phyloP scores from a whole-genome alignment of 2,797 vertebrate genomes.

The Neostethus bicornis region DNA sequence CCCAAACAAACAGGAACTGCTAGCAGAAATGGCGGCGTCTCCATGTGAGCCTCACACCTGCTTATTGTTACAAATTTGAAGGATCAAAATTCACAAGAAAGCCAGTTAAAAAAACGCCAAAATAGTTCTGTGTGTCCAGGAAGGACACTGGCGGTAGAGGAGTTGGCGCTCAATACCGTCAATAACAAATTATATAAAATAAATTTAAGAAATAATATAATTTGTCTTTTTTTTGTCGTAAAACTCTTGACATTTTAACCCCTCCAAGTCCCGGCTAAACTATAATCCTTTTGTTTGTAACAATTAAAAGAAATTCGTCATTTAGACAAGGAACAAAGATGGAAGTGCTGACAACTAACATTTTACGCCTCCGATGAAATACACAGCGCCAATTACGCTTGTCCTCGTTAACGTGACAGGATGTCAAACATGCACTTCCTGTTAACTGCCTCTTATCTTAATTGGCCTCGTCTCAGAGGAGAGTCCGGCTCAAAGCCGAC shows the following conservation, averaged over 20 bases:
- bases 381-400: constrained; percentile 66
- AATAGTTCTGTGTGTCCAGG: constrained; percentile 2
- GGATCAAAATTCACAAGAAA: constrained; percentile 30
- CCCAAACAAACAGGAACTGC: constrained; percentile 88
- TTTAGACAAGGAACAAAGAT: constrained; percentile 18
- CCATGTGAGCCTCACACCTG: constrained; percentile 81
- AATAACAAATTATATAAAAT: background rate
- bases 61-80: constrained; percentile 80
- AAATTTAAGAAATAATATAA: too few relatives aligned
- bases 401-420: constrained; percentile 80
- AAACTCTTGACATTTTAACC: constrained; percentile 30
- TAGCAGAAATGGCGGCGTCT: constrained; percentile 70
- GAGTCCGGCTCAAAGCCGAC: constrained; percentile 54
- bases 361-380: constrained; percentile 71
- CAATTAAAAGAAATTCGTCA: constrained; percentile 18
- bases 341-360: constrained; percentile 43
- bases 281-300: constrained; percentile 31
- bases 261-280: constrained; percentile 1
- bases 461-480: constrained; percentile 79
- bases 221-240: constrained; percentile 36
- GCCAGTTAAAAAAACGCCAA: constrained; percentile 7
- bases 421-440: constrained; percentile 87
- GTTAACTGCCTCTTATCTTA: constrained; percentile 82
- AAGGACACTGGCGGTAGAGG: background rate
- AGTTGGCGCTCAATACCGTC: background rate